phyloP scores from a whole-genome alignment of 2,888 invertebrate genomes.

The Melipona beecheii region DNA sequence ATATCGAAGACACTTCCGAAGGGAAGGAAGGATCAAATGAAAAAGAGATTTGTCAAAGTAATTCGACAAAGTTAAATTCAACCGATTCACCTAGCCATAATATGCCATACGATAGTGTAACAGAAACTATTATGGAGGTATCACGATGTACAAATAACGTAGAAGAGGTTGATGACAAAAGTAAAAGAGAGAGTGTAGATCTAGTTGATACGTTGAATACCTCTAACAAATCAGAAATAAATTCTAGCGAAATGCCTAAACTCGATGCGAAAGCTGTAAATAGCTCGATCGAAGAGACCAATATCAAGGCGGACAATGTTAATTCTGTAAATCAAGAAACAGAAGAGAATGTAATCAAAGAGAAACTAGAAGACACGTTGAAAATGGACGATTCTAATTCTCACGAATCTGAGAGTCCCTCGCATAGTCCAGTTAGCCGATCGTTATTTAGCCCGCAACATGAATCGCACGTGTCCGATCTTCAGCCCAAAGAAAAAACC shows the following conservation, averaged over 20 bases:
- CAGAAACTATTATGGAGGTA: conserved; percentile 78
- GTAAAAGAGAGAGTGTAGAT: conserved; percentile 14
- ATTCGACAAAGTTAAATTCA: conserved; percentile 24
- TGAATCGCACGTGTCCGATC: conserved; percentile 57
- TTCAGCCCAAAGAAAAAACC: conserved; percentile 85
- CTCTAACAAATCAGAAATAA: conserved; percentile 29
- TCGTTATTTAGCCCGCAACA: conserved; percentile 74
- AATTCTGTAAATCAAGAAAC: conserved; percentile 37
- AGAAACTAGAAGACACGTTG: conserved; percentile 36
- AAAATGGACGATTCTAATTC: conserved; percentile 61
- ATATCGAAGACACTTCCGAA: conserved; percentile 64
- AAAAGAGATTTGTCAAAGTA: conserved; percentile 24
- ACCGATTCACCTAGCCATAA: conserved; percentile 35
- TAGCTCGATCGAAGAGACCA: conserved; percentile 41
- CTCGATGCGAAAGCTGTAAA: conserved; percentile 17
- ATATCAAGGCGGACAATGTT: conserved; percentile 52
- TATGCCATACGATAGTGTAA: conserved; percentile 75
- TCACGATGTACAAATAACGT: conserved; percentile 64
- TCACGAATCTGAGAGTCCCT: conserved; percentile 60
- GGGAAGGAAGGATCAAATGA: conserved; percentile 43
- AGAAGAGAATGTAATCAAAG: conserved; percentile 56
- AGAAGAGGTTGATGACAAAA: conserved; percentile 36
- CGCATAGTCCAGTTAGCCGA: conserved; percentile 59
- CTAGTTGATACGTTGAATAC: conserved; percentile 16
- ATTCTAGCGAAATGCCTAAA: conserved; percentile 22